phyloP scores from a whole-genome alignment of 2,113 vertebrate species.

The Oxygymnocypris stewartii region DNA sequence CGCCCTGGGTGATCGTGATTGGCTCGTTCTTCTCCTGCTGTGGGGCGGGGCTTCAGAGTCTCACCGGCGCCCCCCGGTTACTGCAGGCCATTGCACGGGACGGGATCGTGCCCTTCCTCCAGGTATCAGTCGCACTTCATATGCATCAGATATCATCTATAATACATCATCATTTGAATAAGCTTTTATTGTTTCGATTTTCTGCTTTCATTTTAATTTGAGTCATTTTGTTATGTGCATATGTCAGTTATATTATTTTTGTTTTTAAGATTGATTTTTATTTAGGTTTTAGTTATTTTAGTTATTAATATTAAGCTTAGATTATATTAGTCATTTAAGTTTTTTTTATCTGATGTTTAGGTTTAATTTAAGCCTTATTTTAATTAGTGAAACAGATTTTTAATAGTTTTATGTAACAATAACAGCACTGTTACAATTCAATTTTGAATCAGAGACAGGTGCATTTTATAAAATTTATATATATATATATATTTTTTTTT shows the following conservation, averaged over 20 bases:
- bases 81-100: constrained; percentile 95
- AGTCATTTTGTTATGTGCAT: neutral
- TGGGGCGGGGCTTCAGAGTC: constrained; percentile 92
- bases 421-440: neutral
- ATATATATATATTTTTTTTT: no score
- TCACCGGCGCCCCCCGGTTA: constrained; percentile 91
- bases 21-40: constrained; percentile 98
- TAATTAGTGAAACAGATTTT: neutral
- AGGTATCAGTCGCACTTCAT: constrained; percentile 67
- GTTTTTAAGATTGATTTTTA: neutral
- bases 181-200: no score
- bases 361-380: neutral
- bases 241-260: neutral
- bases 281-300: neutral
- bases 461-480: no score
- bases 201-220: neutral
- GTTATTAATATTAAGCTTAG: neutral
- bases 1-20: constrained; percentile 97
- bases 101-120: constrained; percentile 90
- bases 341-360: neutral
- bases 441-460: no score
- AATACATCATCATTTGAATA: no score
- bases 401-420: neutral
- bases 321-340: neutral
- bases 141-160: no score